These are phyloP conservation scores for Pygoscelis adeliae DNA, from an alignment of 2,113 vertebrate species.

Conservation along the genomic window DNA sequence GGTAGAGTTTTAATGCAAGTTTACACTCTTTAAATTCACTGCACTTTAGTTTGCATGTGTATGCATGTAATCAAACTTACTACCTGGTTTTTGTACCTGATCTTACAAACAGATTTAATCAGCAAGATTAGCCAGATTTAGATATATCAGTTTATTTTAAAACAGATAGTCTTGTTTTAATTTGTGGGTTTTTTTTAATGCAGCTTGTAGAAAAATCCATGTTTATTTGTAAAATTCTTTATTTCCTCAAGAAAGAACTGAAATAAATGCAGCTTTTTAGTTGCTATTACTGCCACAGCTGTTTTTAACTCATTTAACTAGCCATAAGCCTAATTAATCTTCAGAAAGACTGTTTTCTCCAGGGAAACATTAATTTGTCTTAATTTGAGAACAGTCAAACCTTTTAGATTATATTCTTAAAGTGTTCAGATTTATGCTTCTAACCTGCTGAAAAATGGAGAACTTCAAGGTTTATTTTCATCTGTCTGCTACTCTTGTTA, in stretches of 20 bases:
- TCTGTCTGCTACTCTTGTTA: background rate
- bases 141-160: background rate
- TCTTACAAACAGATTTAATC: background rate
- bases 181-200: background rate
- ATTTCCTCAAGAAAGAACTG: background rate
- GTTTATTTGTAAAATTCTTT: background rate
- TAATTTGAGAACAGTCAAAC: background rate
- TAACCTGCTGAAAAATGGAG: background rate
- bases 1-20: background rate
- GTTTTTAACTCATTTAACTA: background rate
- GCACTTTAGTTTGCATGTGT: fast-evolving
- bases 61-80: background rate
- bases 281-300: background rate
- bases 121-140: background rate
- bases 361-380: background rate
- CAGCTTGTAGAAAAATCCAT: fast-evolving
- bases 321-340: background rate
- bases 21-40: background rate
- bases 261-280: background rate
- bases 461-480: background rate
- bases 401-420: background rate
- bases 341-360: background rate
- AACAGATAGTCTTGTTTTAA: background rate
- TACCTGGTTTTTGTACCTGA: background rate
- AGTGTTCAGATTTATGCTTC: background rate